These are phyloP conservation scores for Sitta carolinensis DNA, from an alignment of 2,797 vertebrate species.

Conservation along the genomic window DNA sequence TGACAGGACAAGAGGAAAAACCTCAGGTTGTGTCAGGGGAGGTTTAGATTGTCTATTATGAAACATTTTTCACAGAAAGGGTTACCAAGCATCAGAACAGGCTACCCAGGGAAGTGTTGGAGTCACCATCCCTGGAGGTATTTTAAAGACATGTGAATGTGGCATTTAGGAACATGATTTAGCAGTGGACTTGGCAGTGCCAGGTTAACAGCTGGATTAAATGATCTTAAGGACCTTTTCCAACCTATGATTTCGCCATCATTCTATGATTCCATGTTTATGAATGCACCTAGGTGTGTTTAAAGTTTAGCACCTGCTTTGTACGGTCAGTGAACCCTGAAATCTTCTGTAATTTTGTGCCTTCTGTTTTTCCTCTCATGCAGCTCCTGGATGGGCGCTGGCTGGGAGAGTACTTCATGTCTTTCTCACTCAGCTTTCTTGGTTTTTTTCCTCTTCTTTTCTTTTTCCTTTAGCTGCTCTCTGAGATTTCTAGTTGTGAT, in stretches of 20 bases:
- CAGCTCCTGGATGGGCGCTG: background rate
- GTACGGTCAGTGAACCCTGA: background rate
- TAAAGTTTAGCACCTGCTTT: background rate
- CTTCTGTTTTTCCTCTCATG: background rate
- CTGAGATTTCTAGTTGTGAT: background rate
- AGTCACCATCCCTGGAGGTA: background rate
- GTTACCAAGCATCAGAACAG: background rate
- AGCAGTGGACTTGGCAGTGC: background rate
- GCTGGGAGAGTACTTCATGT: background rate
- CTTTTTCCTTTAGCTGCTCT: background rate
- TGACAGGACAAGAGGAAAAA: background rate
- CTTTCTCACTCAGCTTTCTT: background rate
- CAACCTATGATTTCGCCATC: no score
- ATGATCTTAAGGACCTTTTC: background rate
- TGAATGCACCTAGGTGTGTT: background rate
- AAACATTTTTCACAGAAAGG: background rate
- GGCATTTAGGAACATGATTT: background rate
- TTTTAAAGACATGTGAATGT: background rate
- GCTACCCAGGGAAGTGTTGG: background rate
- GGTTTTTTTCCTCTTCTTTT: background rate
- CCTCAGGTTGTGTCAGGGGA: background rate
- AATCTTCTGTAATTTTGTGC: background rate
- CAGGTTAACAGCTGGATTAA: accelerated
- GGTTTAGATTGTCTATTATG: background rate
- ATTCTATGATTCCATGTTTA: background rate